A percentile compares a stretch with the other conserved stretches of the same genome.
Evolutionary conservation across 2,797 vertebrate genomes (phyloP).

Genomic region (Xerus rutilus): DNA sequence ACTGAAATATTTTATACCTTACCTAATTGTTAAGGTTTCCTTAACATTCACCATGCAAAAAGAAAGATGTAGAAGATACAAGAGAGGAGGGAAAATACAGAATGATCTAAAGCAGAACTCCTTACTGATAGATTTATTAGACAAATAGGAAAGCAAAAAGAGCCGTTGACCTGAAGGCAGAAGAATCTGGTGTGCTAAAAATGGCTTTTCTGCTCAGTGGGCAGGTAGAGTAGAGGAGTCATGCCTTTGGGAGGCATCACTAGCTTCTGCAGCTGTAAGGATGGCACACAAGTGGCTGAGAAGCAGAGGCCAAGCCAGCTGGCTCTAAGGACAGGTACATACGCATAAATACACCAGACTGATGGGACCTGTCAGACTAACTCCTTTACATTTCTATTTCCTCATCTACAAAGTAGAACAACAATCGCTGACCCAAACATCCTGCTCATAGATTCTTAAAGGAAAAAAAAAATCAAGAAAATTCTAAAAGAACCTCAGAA

Average conservation of each 20-base stretch:
- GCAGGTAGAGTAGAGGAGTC: background rate
- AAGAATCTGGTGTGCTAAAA: background rate
- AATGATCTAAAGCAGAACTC: background rate
- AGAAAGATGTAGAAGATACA: background rate
- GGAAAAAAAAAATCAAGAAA: background rate
- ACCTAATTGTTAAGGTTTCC: too few species aligned
- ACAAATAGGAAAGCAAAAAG: background rate
- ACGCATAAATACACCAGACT: background rate
- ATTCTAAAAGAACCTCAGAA: background rate
- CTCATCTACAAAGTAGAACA: background rate
- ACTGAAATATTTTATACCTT: too few species aligned
- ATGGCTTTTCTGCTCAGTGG: background rate
- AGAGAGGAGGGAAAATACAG: background rate
- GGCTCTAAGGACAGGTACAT: background rate
- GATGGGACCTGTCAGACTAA: background rate
- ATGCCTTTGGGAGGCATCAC: background rate
- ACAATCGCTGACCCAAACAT: background rate
- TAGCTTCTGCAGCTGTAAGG: background rate
- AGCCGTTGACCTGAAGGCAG: background rate
- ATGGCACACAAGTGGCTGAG: background rate
- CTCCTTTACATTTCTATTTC: background rate
- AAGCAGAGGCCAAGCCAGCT: background rate
- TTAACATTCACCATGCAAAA: background rate
- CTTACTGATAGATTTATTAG: background rate
- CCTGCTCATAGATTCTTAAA: slow-evolving; percentile 20